Conservation (phyloP, 1,140 invertebrate genomes). For the Amyelois transitella region DNA sequence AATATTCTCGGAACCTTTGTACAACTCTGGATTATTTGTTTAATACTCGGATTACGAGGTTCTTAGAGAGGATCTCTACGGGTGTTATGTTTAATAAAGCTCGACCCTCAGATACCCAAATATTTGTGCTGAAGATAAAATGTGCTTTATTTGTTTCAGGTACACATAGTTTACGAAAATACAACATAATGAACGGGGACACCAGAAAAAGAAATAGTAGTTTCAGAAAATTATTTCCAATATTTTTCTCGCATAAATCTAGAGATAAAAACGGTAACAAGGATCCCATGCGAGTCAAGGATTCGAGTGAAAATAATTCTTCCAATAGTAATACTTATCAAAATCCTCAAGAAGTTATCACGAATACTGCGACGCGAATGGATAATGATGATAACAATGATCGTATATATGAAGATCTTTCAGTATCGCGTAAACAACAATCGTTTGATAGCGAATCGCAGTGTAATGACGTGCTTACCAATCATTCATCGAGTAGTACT, state of each 20-base stretch:
- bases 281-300: conserved; percentile 21
- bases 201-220: conserved; percentile 49
- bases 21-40: not conserved
- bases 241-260: conserved; percentile 51
- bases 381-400: conserved; percentile 25
- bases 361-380: not conserved
- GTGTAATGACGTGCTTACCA: conserved; percentile 29
- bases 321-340: conserved; percentile 46
- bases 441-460: conserved; percentile 21
- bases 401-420: conserved; percentile 60
- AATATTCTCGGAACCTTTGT: not conserved
- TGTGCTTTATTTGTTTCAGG: not conserved
- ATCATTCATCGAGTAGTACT: conserved; percentile 57
- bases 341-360: conserved; percentile 31
- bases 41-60: not conserved
- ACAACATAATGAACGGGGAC: conserved; percentile 42
- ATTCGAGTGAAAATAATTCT: conserved; percentile 17
- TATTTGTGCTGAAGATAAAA: not conserved
- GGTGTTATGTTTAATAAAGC: not conserved
- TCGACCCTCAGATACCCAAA: not conserved
- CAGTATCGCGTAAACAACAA: conserved; percentile 19
- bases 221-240: conserved; percentile 59
- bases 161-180: not conserved
- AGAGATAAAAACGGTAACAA: conserved; percentile 44
- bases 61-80: not conserved